Base-by-base conservation (phyloP, 1,140 invertebrate genomes). In the Callitettix versicolor region DNA sequence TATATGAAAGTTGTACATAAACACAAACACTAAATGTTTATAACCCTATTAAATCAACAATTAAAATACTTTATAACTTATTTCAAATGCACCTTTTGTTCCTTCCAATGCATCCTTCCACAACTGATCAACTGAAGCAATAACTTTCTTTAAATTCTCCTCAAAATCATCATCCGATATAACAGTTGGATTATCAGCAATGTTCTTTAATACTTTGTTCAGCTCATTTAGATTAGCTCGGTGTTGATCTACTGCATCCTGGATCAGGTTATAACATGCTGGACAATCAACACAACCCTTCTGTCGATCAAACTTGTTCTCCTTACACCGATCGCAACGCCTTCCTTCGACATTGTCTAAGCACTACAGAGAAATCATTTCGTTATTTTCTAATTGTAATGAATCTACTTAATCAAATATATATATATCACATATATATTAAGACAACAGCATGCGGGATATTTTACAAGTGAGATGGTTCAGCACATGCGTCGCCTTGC, bases 251-350 rank as follows among this genome's bases (percentile, higher is more conserved):
- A 90, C 89, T 1, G 86, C 84, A 57, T 91, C 84, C 68, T 93
- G 86, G 0, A 97, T 90, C 0, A 98, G 73, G 69, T 91, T 92
- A 66, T 98, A 98, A 67, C 94, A 98, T 15, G 85, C 76, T 0
- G 91, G 91, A 71, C 94, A 97, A 65, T 95, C 86, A 50, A 88
- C 71, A 65, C 91, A 95, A 12, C 88, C 90, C 38, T 79, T 79
- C 60, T 91, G 84, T 24, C 89, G 76, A 65, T 91, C 84, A 63
- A 84, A 84, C 66, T 91, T 95, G 66, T 96, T 95, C 65, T 95
- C 90, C 69, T 91, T 91, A 67, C 93, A 97, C 22, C 87, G 79
- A 65, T 97, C 88, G 67, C 93, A 97, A n/a, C 79, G 76, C 53
- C 85, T 69, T 9, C 92, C 92, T 70, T 94, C 91, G 1, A 95